phyloP scores from a whole-genome alignment of 1,140 invertebrate species.

The Dendrolimus kikuchii region DNA sequence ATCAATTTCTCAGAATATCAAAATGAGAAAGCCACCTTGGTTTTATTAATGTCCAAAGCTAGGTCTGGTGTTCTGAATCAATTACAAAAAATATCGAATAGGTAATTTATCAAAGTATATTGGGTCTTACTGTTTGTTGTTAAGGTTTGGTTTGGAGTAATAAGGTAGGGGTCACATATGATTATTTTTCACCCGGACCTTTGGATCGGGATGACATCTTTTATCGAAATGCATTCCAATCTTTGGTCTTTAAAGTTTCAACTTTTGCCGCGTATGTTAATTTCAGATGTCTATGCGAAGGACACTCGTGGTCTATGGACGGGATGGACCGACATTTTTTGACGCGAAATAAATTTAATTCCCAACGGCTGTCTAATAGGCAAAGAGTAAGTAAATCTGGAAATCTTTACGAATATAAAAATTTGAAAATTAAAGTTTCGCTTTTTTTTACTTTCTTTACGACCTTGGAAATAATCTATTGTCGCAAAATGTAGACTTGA shows the following conservation, averaged over 20 bases:
- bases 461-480: too few relatives aligned
- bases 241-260: conserved; percentile 46
- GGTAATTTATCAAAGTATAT: conserved; percentile 13
- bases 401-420: too few relatives aligned
- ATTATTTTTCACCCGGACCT: conserved; percentile 46
- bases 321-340: too few relatives aligned
- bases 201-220: conserved; percentile 65
- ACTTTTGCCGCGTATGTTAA: conserved; percentile 33
- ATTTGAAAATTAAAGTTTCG: too few relatives aligned
- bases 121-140: conserved; percentile 19
- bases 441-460: too few relatives aligned
- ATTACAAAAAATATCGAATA: conserved; percentile 39
- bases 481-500: too few relatives aligned
- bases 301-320: not conserved
- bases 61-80: conserved; percentile 56
- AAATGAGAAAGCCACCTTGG: conserved; percentile 41
- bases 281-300: conserved; percentile 3
- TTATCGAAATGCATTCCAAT: conserved; percentile 68
- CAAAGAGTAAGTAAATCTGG: too few relatives aligned
- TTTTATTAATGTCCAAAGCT: conserved; percentile 68
- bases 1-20: conserved; percentile 41
- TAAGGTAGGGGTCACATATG: conserved; percentile 16
- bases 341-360: too few relatives aligned
- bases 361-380: too few relatives aligned
- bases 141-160: conserved; percentile 28